Evolutionary conservation across 2,888 invertebrate species (phyloP).

Genomic region (Phengaris arion): DNA sequence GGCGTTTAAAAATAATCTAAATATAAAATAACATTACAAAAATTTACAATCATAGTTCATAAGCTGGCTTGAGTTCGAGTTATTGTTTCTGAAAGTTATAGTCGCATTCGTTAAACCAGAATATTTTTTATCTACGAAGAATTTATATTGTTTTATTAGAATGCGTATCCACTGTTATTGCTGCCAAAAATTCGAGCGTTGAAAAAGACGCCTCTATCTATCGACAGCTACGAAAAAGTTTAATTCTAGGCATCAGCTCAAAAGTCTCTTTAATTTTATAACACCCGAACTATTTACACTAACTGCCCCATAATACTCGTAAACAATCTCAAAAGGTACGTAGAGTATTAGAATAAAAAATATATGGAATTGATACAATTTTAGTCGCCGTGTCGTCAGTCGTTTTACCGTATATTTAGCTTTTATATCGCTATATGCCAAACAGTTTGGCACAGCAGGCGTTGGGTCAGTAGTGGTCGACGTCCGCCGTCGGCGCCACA

Average conservation of each 20-base stretch:
- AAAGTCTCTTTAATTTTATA: background rate
- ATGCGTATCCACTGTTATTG: background rate
- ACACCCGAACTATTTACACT: background rate
- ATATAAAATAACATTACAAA: constrained; percentile 26
- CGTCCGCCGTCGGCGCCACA: constrained; percentile 63
- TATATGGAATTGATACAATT: constrained; percentile 38
- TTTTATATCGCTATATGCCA: constrained; percentile 40
- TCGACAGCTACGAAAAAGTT: background rate
- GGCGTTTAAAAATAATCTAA: constrained; percentile 18
- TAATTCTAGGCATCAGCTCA: background rate
- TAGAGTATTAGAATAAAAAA: constrained; percentile 29
- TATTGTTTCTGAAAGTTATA: background rate
- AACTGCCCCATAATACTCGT: constrained; percentile 15
- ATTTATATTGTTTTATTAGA: background rate
- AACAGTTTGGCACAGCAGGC: constrained; percentile 57
- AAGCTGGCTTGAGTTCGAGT: background rate
- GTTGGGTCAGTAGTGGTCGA: constrained; percentile 69
- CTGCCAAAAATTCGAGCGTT: background rate
- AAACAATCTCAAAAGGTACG: constrained; percentile 30
- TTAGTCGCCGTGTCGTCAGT: constrained; percentile 57
- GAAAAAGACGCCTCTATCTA: background rate
- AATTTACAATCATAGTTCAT: constrained; percentile 11
- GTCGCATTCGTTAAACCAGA: background rate
- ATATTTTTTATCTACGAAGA: background rate
- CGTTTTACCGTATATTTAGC: constrained; percentile 48